Base-by-base conservation (phyloP, 2,797 vertebrate genomes). In the Darevskia nairensis region DNA sequence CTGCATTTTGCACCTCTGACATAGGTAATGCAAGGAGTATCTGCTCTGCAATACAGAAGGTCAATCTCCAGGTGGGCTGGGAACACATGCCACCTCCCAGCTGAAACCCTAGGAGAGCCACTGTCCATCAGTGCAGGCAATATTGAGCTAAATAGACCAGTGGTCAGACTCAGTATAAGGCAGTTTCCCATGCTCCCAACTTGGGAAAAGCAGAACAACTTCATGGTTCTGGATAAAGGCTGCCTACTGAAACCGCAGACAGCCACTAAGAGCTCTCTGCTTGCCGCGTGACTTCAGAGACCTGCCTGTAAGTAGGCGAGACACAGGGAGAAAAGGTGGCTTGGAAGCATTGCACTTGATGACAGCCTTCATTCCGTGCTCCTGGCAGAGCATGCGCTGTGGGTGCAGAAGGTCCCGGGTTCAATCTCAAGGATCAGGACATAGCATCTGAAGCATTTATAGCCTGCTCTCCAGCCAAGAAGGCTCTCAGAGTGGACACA, bases 161-260 rank as follows among this genome's bases (percentile, higher is more conserved):
- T 1, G 13, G 13, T 55, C 50, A 21, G 19, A 61, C 19, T 61
- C 59, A 23, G 2, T 61, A 19, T 61, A 61, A 61, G 59, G 59
- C 59, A 61, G 19, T 7, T 61, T 61, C 59, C 59, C 6, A 21
- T 3, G 59, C 8, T 6, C 88, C 87, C 77, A 90, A 83, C 92
- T 94, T 92, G 89, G 21, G 59, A 6, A 61, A 61, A 23, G 59
- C 59, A 23, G 59, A 55, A 55, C 50, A 50, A 50, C 50, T 55
- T 55, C 11, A 3, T 55, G 15, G 50, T 55, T 55, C 6, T n/a
- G 25, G 27, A 72, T 17, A 72, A n/a, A 61, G 71, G n/a, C n/a
- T 35, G n/a, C 59, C 59, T 61, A 21, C 19, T 61, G 59, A 61
- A 61, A 55, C 50, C 15, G 50, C 59, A 61, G 19, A 61, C 71